Percentiles rank a stretch among this genome's conserved stretches.
Evolutionary conservation across 2,888 invertebrate genomes (phyloP).

Genomic region (Agrochola litura): DNA sequence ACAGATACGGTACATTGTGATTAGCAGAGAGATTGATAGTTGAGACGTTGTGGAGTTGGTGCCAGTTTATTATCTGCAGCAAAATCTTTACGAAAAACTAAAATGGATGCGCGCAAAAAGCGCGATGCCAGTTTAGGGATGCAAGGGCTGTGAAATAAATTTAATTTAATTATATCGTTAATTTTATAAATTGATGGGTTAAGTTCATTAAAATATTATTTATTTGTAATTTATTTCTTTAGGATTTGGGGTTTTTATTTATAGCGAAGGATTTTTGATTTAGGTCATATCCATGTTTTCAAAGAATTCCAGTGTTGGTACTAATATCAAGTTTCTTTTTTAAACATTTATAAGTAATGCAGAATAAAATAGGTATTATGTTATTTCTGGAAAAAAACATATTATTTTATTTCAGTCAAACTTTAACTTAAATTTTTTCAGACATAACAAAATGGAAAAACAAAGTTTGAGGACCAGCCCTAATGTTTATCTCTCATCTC

Average conservation of each 20-base stretch:
- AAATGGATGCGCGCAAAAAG: constrained; percentile 88
- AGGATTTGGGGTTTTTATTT: constrained; percentile 12
- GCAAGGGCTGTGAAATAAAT: constrained; percentile 81
- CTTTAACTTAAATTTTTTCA: background rate
- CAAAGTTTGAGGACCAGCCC: constrained; percentile 75
- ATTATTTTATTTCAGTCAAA: too few relatives aligned
- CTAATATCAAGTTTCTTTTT: too few relatives aligned
- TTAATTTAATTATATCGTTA: constrained; percentile 73
- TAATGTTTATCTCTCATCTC: constrained; percentile 85
- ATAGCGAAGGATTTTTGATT: constrained; percentile 4
- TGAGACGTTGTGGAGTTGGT: constrained; percentile 53
- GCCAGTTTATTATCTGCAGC: constrained; percentile 85
- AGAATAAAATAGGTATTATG: too few relatives aligned
- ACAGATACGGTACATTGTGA: constrained; percentile 43
- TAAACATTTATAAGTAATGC: background rate
- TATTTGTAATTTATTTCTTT: constrained; percentile 39
- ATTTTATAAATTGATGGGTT: constrained; percentile 64
- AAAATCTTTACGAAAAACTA: constrained; percentile 88
- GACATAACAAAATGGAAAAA: background rate
- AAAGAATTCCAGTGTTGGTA: background rate
- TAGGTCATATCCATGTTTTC: background rate
- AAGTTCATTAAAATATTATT: constrained; percentile 41
- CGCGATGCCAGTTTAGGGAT: constrained; percentile 71
- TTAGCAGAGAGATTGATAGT: background rate
- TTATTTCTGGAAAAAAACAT: too few relatives aligned